phyloP scores from a whole-genome alignment of 2,888 invertebrate genomes.

The Aphidoletes aphidimyza region DNA sequence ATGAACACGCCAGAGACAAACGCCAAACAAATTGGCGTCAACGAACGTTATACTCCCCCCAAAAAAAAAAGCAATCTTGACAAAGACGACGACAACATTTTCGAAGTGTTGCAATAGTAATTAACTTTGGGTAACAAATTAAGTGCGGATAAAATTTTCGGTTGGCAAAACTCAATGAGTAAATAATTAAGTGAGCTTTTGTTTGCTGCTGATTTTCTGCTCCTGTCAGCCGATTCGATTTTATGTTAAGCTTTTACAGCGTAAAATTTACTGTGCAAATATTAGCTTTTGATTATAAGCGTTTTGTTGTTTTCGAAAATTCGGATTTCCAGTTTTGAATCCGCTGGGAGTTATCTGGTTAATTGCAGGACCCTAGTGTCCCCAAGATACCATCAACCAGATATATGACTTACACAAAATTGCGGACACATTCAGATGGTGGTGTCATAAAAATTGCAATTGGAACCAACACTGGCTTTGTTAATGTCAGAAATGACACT shows the following conservation, averaged over 20 bases:
- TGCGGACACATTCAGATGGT: too few relatives aligned
- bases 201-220: too few relatives aligned
- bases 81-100: not conserved
- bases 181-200: conserved; percentile 42
- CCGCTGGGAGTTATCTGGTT: not conserved
- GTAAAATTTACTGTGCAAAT: not conserved
- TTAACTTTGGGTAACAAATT: conserved; percentile 38
- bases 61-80: too few relatives aligned
- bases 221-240: not conserved
- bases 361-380: too few relatives aligned
- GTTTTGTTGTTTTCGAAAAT: not conserved
- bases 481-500: too few relatives aligned
- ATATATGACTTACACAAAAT: too few relatives aligned
- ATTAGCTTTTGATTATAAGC: conserved; percentile 21
- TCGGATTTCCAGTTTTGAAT: not conserved
- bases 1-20: not conserved
- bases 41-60: too few relatives aligned
- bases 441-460: not conserved
- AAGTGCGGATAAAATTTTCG: not conserved
- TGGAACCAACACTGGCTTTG: too few relatives aligned
- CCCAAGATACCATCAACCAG: too few relatives aligned
- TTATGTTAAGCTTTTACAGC: not conserved
- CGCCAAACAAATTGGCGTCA: not conserved
- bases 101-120: conserved; percentile 25
- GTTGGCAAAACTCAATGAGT: not conserved